A percentile compares a stretch with the other conserved stretches of the same genome.
Conservation (phyloP, 2,888 invertebrate species). For the Ochlodes sylvanus region DNA sequence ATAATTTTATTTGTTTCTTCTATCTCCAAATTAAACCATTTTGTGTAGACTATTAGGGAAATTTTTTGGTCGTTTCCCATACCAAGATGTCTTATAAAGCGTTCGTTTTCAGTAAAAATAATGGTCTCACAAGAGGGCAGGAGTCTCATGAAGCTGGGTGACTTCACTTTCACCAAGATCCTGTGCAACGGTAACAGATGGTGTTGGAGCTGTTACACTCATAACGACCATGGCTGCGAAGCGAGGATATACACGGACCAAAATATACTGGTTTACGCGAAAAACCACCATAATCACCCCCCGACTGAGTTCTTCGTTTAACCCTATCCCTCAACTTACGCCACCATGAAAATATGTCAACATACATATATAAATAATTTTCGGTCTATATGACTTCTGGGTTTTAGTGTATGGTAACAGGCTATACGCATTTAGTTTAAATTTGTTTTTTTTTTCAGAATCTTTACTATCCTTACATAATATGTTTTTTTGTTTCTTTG, state of each 20-base stretch:
- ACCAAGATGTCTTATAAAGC: constrained; percentile 37
- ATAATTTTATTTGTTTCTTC: too few species aligned
- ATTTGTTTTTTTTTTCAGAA: too few species aligned
- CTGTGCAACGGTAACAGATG: constrained; percentile 56
- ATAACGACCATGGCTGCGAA: constrained; percentile 64
- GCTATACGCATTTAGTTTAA: too few species aligned
- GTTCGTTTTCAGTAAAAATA: constrained; percentile 68
- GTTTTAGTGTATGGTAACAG: too few species aligned
- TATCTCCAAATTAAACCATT: too few species aligned
- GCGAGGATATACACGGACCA: constrained; percentile 70
- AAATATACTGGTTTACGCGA: constrained; percentile 64
- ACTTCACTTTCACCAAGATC: constrained; percentile 72
- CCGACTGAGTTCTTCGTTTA: constrained; percentile 81
- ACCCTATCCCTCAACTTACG: constrained; percentile 42
- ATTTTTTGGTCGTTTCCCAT: constrained; percentile 8
- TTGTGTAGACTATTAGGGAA: too few species aligned
- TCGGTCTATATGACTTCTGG: too few species aligned
- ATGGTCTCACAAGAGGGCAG: constrained; percentile 76
- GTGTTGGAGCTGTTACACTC: constrained; percentile 77
- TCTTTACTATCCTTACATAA: too few species aligned
- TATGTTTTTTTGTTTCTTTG: too few species aligned
- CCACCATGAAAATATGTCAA: neutral
- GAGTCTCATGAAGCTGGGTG: constrained; percentile 72
- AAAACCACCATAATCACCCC: constrained; percentile 73
- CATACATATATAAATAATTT: neutral